phyloP scores from a whole-genome alignment of 1,140 invertebrate species.

The Platyura marginata region DNA sequence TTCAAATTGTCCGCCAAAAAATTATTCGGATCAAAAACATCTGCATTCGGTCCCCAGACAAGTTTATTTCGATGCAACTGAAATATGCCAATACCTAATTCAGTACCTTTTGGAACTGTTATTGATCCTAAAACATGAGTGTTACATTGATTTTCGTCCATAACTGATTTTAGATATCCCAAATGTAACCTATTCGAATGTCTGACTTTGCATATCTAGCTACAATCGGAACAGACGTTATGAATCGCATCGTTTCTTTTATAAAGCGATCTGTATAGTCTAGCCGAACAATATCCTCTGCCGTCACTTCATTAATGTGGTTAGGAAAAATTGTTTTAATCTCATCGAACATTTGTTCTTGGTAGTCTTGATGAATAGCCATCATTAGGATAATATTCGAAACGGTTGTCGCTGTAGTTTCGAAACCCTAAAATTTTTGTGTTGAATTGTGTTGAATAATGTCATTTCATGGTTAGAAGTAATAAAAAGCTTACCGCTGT shows the following conservation, averaged over 20 bases:
- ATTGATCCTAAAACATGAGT: too few relatives aligned
- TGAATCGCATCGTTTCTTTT: not conserved
- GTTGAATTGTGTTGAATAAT: not conserved
- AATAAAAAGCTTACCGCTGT: too few relatives aligned
- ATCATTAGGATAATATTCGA: not conserved
- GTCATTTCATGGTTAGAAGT: not conserved
- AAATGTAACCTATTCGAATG: too few relatives aligned
- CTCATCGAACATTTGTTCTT: not conserved
- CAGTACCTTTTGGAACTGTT: too few relatives aligned
- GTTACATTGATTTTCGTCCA: too few relatives aligned
- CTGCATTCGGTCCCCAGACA: too few relatives aligned
- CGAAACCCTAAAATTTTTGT: not conserved
- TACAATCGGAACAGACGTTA: not conserved
- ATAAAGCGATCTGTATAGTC: not conserved
- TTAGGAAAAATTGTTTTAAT: not conserved
- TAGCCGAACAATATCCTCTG: not conserved
- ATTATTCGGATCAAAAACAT: too few relatives aligned
- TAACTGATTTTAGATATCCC: too few relatives aligned
- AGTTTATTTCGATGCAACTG: too few relatives aligned
- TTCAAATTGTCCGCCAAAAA: too few relatives aligned
- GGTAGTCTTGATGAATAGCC: not conserved
- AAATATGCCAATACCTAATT: too few relatives aligned
- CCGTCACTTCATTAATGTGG: not conserved
- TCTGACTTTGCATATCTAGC: not conserved
- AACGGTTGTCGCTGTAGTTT: not conserved